phyloP scores from a whole-genome alignment of 2,888 invertebrate genomes.

The Diabrotica balteata region DNA sequence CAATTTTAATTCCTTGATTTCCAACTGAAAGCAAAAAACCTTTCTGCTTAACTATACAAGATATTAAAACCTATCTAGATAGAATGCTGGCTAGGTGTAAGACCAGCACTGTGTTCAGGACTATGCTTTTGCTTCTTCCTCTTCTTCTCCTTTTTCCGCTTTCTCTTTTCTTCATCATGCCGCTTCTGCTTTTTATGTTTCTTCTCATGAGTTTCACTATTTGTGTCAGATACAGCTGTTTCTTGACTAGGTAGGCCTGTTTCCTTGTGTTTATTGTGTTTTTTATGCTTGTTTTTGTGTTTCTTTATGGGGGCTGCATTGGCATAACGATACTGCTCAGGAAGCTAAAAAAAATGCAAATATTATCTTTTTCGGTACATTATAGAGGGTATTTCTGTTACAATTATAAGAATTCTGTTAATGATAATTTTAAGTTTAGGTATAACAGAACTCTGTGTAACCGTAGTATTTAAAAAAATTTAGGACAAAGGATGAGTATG shows the following conservation, averaged over 20 bases:
- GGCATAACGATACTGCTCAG: constrained; percentile 93
- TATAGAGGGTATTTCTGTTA: background rate
- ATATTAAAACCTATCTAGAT: constrained; percentile 38
- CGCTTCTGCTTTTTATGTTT: constrained; percentile 94
- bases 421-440: too few relatives aligned
- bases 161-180: constrained; percentile 91
- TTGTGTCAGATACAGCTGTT: constrained; percentile 69
- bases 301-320: constrained; percentile 91
- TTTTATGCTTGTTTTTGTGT: constrained; percentile 95
- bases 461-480: background rate
- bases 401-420: background rate
- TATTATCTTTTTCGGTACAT: background rate
- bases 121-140: constrained; percentile 94
- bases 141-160: constrained; percentile 94
- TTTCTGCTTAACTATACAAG: too few relatives aligned
- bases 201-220: constrained; percentile 87
- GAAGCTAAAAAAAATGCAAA: constrained; percentile 66
- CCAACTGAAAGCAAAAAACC: too few relatives aligned
- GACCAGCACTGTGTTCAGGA: constrained; percentile 80
- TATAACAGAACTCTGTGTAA: background rate
- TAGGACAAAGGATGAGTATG: too few relatives aligned
- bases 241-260: constrained; percentile 81
- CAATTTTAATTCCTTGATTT: too few relatives aligned
- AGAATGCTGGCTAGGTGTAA: constrained; percentile 68
- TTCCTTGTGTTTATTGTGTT: constrained; percentile 86